Percentiles rank a stretch among this genome's conserved stretches.
phyloP scores from a whole-genome alignment of 2,888 invertebrate species.

The Metalampra italica region DNA sequence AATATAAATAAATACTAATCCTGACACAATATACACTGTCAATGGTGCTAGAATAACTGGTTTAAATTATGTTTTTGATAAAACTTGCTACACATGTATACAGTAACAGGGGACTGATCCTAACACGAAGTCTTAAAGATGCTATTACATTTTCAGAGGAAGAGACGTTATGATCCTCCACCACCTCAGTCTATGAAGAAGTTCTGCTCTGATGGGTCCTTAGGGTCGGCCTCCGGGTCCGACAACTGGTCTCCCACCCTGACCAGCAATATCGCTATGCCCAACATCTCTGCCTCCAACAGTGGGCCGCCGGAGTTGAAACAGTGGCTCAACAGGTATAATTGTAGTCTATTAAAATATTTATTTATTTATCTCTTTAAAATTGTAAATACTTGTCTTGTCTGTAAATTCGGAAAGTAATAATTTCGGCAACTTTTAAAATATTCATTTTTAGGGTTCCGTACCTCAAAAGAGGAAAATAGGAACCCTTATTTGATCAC shows the following conservation, averaged over 20 bases:
- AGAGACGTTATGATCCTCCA: constrained; percentile 56
- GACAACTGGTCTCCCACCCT: constrained; percentile 27
- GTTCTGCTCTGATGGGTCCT: constrained; percentile 53
- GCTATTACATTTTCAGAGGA: constrained; percentile 39
- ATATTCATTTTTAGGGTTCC: too few relatives aligned
- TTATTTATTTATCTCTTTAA: not conserved
- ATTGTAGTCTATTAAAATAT: not conserved
- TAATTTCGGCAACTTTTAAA: too few relatives aligned
- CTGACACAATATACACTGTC: too few relatives aligned
- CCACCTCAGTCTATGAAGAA: constrained; percentile 55
- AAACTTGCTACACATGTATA: too few relatives aligned
- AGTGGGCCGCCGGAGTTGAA: constrained; percentile 52
- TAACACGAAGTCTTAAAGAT: too few relatives aligned
- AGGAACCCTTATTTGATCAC: too few relatives aligned
- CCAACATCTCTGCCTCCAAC: constrained; percentile 14
- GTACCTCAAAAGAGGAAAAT: too few relatives aligned
- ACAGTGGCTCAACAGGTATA: constrained; percentile 60
- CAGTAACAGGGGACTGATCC: too few relatives aligned
- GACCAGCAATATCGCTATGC: constrained; percentile 18
- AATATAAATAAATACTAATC: too few relatives aligned
- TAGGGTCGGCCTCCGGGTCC: constrained; percentile 25
- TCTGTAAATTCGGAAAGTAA: too few relatives aligned
- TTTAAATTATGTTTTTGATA: too few relatives aligned
- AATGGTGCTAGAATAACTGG: too few relatives aligned
- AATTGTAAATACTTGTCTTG: not conserved